phyloP scores from a whole-genome alignment of 92 coral and sea anemone genomes.

The Isaurus tuberculatus region DNA sequence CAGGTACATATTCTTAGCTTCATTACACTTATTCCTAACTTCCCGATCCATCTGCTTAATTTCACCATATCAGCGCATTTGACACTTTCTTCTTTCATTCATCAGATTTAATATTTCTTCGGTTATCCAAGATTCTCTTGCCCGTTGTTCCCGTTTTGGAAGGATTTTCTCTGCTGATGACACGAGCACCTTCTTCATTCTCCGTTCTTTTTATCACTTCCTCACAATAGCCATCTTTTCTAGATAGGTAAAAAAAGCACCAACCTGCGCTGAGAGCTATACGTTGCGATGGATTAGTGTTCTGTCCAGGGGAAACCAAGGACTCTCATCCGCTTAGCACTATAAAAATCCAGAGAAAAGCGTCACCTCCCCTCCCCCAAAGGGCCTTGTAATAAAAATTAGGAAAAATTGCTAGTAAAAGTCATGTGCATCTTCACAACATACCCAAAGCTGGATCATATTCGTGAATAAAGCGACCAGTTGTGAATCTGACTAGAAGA shows the following conservation, averaged over 20 bases:
- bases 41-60: neutral
- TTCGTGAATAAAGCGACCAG: constrained; percentile 88
- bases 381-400: no score
- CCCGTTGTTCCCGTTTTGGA: neutral
- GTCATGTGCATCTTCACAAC: no score
- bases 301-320: no score
- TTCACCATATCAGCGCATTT: neutral
- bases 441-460: constrained; percentile 90
- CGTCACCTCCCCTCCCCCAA: no score
- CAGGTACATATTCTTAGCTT: neutral
- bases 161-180: neutral
- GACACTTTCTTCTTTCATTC: neutral
- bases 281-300: no score
- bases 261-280: no score
- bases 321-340: no score
- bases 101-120: neutral
- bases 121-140: neutral
- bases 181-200: neutral
- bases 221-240: neutral
- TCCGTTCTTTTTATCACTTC: neutral
- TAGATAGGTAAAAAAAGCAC: no score
- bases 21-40: neutral
- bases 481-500: constrained; percentile 81
- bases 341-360: no score
- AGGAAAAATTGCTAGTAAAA: no score